phyloP scores from a whole-genome alignment of 2,113 vertebrate species.

The Rhinopomastus cyanomelas region DNA sequence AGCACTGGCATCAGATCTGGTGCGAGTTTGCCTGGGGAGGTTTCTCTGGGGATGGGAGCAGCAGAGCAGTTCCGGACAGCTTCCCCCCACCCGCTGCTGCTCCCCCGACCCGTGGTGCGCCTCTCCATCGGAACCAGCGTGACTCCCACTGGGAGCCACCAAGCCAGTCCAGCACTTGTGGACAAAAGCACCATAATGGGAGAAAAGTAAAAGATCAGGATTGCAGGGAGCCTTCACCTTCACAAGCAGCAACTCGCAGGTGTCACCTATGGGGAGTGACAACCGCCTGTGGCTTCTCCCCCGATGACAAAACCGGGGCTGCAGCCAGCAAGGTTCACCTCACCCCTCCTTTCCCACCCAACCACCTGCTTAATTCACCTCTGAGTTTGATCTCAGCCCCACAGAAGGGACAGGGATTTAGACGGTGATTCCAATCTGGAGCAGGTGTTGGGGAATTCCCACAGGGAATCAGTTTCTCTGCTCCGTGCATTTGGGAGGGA shows the following conservation, averaged over 20 bases:
- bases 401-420: background rate
- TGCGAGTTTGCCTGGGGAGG: constrained; percentile 76
- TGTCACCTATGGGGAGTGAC: background rate
- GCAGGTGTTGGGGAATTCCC: constrained; percentile 17
- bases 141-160: background rate
- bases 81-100: background rate
- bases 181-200: background rate
- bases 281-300: background rate
- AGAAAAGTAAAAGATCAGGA: background rate
- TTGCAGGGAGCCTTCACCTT: background rate
- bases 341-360: background rate
- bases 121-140: background rate
- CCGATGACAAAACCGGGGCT: background rate
- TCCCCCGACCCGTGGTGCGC: background rate
- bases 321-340: background rate
- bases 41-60: constrained; percentile 74
- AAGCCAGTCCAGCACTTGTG: background rate
- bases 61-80: constrained; percentile 58
- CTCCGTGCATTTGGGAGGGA: background rate
- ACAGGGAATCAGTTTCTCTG: background rate
- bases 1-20: constrained; percentile 70
- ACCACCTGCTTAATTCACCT: background rate
- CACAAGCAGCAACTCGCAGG: background rate
- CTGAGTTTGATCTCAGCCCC: background rate
- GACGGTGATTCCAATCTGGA: background rate